These are phyloP conservation scores for Ciconia stormi DNA, from an alignment of 2,113 vertebrate species.

Conservation along the genomic window DNA sequence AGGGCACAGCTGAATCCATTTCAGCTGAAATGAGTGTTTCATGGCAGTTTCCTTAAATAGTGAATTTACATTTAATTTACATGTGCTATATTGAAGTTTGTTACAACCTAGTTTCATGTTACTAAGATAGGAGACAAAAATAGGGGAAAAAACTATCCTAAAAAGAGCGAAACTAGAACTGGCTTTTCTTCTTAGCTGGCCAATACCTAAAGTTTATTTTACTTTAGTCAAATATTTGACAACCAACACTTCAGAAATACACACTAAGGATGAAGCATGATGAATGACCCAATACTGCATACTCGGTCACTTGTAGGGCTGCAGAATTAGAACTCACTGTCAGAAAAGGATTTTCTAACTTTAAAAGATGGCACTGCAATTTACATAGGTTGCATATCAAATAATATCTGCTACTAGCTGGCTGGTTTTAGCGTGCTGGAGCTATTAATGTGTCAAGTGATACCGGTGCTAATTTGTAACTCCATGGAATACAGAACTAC, in stretches of 20 bases:
- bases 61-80: slow-evolving; percentile 47
- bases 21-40: slow-evolving; percentile 5
- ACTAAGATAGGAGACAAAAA: slow-evolving; percentile 9
- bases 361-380: background rate
- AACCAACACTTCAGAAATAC: background rate
- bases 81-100: background rate
- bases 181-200: background rate
- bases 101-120: slow-evolving; percentile 12
- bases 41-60: slow-evolving; percentile 15
- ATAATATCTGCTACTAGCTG: background rate
- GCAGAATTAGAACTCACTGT: background rate
- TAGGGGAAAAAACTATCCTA: background rate
- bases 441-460: background rate
- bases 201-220: background rate
- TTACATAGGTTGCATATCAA: background rate
- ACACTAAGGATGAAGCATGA: background rate
- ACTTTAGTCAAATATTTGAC: background rate
- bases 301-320: background rate
- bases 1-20: slow-evolving; percentile 22
- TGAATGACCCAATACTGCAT: background rate
- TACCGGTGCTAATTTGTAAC: background rate
- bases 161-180: background rate
- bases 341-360: background rate
- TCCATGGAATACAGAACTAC: background rate
- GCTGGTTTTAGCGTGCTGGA: background rate